These are phyloP conservation scores for Agapornis roseicollis DNA, from an alignment of 2,113 vertebrate genomes.

Conservation along the genomic window DNA sequence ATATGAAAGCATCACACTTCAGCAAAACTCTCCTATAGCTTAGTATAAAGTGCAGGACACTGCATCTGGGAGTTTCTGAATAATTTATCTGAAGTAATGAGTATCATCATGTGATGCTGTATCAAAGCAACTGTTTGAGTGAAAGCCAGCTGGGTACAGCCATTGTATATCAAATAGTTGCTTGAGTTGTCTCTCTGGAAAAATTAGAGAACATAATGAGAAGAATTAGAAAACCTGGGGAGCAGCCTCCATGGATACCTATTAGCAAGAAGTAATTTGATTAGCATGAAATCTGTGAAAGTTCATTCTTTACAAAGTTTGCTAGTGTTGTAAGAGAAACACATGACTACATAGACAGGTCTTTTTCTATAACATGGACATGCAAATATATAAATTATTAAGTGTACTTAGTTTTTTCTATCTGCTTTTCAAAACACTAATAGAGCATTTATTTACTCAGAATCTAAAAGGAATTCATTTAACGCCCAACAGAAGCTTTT, in stretches of 20 bases:
- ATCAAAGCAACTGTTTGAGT: constrained; percentile 48
- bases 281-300: constrained; percentile 18
- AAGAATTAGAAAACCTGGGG: constrained; percentile 46
- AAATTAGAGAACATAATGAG: constrained; percentile 65
- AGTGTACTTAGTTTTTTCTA: not conserved
- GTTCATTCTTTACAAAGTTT: constrained; percentile 31
- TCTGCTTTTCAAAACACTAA: not conserved
- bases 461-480: constrained; percentile 25
- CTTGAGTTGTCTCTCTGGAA: constrained; percentile 56
- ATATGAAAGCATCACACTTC: not conserved
- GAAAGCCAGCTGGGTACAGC: constrained; percentile 50
- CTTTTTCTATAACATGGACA: not conserved
- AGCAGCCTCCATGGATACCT: constrained; percentile 23
- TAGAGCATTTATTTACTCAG: constrained; percentile 31
- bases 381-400: not conserved
- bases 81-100: constrained; percentile 67
- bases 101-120: constrained; percentile 45
- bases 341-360: not conserved
- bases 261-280: constrained; percentile 19
- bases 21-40: constrained; percentile 1
- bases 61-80: constrained; percentile 57
- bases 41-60: constrained; percentile 11
- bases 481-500: constrained; percentile 7
- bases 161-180: constrained; percentile 42
- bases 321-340: not conserved